These are phyloP conservation scores for Ancistrus triradiatus DNA, from an alignment of 2,113 vertebrate genomes.

Conservation along the genomic window DNA sequence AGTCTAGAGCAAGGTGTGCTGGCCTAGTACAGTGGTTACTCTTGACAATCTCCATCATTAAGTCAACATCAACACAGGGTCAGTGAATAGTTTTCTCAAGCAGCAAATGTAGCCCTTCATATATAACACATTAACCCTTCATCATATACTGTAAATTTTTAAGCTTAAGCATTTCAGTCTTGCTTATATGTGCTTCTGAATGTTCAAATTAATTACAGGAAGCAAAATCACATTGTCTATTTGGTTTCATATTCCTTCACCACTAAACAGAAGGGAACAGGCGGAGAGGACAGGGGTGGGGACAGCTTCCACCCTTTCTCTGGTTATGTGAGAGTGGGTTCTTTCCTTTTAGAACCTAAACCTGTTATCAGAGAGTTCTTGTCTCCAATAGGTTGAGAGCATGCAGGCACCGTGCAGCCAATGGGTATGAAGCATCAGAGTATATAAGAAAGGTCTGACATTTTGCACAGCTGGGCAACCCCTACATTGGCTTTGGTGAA, in stretches of 20 bases:
- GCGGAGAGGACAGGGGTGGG: slow-evolving; percentile 17
- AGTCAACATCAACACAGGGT: too few species aligned
- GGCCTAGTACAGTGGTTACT: too few species aligned
- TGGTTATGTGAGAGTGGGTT: slow-evolving; percentile 56
- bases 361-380: slow-evolving; percentile 30
- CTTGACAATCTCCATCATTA: too few species aligned
- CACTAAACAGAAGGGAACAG: slow-evolving; percentile 27
- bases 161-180: neutral
- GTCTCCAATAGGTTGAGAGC: slow-evolving; percentile 59
- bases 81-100: too few species aligned
- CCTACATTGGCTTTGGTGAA: slow-evolving; percentile 70
- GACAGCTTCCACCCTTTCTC: slow-evolving; percentile 65
- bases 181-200: neutral
- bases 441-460: slow-evolving; percentile 66
- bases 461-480: slow-evolving; percentile 70
- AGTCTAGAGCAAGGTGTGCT: neutral
- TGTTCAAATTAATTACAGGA: neutral
- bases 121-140: too few species aligned
- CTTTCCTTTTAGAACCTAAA: slow-evolving; percentile 72
- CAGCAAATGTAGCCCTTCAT: too few species aligned
- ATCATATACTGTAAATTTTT: too few species aligned
- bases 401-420: slow-evolving; percentile 48
- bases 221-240: neutral
- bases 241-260: neutral
- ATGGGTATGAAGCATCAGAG: slow-evolving; percentile 52